Evolutionary conservation across 2,113 vertebrate genomes (phyloP).

Genomic region (Vidua macroura): DNA sequence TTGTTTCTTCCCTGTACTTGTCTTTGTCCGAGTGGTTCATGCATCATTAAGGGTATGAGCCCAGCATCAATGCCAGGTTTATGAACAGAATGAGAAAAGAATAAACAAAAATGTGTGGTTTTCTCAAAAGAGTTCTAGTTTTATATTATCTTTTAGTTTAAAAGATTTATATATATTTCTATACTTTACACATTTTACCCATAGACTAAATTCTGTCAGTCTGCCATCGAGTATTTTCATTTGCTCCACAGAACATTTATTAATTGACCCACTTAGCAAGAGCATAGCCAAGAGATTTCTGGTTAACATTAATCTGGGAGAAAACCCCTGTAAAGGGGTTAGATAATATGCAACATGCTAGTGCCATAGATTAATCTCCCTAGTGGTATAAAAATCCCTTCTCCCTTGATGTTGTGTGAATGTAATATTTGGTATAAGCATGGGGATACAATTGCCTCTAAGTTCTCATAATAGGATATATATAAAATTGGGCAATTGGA

Average conservation of each 20-base stretch:
- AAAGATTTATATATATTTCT: slow-evolving; percentile 28
- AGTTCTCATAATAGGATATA: slow-evolving; percentile 30
- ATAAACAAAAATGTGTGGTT: slow-evolving; percentile 14
- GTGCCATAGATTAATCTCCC: neutral
- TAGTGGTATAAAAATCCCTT: neutral
- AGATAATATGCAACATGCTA: neutral
- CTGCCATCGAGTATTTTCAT: slow-evolving; percentile 30
- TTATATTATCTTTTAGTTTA: neutral
- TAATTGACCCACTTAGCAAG: neutral
- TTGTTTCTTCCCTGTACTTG: neutral
- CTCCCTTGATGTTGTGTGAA: neutral
- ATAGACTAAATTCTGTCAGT: slow-evolving; percentile 13
- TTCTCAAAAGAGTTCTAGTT: neutral
- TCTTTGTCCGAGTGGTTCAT: neutral
- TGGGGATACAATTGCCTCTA: neutral
- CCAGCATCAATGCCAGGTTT: slow-evolving; percentile 5
- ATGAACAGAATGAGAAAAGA: slow-evolving; percentile 28
- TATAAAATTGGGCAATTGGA: neutral
- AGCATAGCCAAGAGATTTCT: neutral
- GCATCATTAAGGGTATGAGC: fast-evolving
- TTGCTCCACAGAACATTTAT: neutral
- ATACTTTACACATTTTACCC: neutral
- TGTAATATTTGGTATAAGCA: neutral
- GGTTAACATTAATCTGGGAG: neutral
- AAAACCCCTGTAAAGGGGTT: neutral